Evolutionary conservation across 2,888 invertebrate genomes (phyloP).

Genomic region (Hermaeophaga mercurialis): DNA sequence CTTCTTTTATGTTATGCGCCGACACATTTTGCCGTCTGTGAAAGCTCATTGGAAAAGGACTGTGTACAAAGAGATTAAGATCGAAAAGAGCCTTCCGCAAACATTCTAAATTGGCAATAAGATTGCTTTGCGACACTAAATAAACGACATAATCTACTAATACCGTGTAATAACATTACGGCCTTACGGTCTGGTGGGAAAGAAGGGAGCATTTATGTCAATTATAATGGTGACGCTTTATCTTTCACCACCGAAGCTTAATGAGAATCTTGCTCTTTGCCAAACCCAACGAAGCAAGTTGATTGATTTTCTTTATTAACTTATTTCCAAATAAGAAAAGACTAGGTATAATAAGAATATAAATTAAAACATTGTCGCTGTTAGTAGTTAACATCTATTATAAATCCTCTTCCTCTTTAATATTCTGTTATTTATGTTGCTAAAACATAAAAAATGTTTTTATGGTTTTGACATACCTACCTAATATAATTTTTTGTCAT

Average conservation of each 20-base stretch:
- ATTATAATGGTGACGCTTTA: conserved; percentile 25
- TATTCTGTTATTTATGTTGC: no score
- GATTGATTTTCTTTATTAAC: conserved; percentile 19
- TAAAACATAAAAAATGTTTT: no score
- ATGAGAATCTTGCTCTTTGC: conserved; percentile 23
- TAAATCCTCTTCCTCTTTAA: no score
- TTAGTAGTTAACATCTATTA: no score
- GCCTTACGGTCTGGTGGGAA: conserved; percentile 35
- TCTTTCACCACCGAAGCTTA: conserved; percentile 28
- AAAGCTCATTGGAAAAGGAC: conserved; percentile 24
- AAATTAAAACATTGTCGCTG: no score
- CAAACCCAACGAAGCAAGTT: neutral
- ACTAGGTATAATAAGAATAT: no score
- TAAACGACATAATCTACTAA: conserved; percentile 49
- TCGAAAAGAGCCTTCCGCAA: conserved; percentile 43
- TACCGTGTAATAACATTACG: conserved; percentile 49
- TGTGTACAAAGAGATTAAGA: conserved; percentile 34
- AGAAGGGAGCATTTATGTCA: conserved; percentile 32
- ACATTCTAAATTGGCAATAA: conserved; percentile 48
- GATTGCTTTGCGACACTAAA: conserved; percentile 48
- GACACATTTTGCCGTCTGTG: no score
- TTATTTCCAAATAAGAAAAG: no score
- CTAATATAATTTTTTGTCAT: no score
- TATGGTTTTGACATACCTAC: no score
- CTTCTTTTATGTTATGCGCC: no score